These are phyloP conservation scores for Orthosia gracilis DNA, from an alignment of 2,888 invertebrate species.

Conservation along the genomic window DNA sequence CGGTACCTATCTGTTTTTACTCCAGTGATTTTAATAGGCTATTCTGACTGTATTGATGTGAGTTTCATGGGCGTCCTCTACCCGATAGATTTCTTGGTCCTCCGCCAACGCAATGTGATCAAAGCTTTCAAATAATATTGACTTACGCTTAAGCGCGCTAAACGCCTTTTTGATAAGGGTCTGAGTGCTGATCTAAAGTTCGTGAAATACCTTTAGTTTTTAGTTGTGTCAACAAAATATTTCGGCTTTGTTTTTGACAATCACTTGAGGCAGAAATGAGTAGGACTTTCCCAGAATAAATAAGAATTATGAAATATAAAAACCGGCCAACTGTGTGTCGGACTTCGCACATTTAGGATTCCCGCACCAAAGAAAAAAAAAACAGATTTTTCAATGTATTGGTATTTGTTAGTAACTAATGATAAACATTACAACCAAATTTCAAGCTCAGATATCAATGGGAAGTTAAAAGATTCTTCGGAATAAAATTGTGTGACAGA, in stretches of 20 bases:
- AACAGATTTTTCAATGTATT: too few relatives aligned
- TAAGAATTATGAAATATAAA: neutral
- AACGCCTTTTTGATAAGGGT: conserved; percentile 37
- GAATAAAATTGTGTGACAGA: too few relatives aligned
- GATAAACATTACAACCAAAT: too few relatives aligned
- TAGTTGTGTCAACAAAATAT: conserved; percentile 11
- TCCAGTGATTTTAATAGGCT: conserved; percentile 34
- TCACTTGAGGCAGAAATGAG: neutral
- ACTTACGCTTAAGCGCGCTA: conserved; percentile 22
- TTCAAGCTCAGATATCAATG: too few relatives aligned
- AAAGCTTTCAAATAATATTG: conserved; percentile 35
- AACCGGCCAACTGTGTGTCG: neutral
- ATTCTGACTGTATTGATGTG: conserved; percentile 24
- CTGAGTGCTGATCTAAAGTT: conserved; percentile 21
- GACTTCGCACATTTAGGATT: too few relatives aligned
- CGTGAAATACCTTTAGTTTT: conserved; percentile 13
- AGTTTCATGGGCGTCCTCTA: conserved; percentile 4
- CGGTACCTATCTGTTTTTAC: conserved; percentile 30
- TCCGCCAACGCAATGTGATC: conserved; percentile 18
- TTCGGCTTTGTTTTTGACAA: conserved; percentile 3
- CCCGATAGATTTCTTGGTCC: conserved; percentile 23
- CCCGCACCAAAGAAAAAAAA: too few relatives aligned
- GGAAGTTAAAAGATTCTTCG: too few relatives aligned
- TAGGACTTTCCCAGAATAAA: neutral
- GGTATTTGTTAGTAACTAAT: too few relatives aligned